phyloP scores from a whole-genome alignment of 2,888 invertebrate species.

The Eilema sororculum region DNA sequence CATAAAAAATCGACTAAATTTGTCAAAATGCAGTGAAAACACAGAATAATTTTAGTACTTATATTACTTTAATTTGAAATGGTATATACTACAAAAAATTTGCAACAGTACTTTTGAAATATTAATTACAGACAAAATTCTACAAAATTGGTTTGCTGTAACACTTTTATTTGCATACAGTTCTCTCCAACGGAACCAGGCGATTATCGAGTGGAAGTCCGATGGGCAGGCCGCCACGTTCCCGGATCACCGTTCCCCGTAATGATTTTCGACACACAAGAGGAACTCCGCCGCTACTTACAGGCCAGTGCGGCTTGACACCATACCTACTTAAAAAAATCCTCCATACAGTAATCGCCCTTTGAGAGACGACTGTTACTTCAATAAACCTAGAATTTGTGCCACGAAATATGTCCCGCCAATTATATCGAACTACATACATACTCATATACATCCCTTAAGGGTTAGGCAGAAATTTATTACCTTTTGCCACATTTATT shows the following conservation, averaged over 20 bases:
- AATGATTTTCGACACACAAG: slow-evolving; percentile 99
- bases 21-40: not conserved
- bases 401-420: not conserved
- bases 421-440: not conserved
- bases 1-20: not conserved
- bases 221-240: slow-evolving; percentile 98
- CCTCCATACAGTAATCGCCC: slow-evolving; percentile 15
- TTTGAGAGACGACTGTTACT: slow-evolving; percentile 7
- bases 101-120: not conserved
- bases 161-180: slow-evolving; percentile 68
- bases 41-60: not conserved
- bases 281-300: slow-evolving; percentile 93
- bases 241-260: slow-evolving; percentile 99
- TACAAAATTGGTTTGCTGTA: slow-evolving; percentile 1
- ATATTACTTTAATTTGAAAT: not conserved
- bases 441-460: not conserved
- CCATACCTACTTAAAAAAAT: slow-evolving; percentile 15
- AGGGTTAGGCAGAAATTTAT: not conserved
- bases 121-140: not conserved
- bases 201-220: slow-evolving; percentile 97
- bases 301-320: slow-evolving; percentile 73
- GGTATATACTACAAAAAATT: not conserved
- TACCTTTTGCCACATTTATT: not conserved
- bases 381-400: not conserved
- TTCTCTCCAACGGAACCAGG: slow-evolving; percentile 99